Percentiles rank a stretch among this genome's conserved stretches.
phyloP scores from a whole-genome alignment of 2,888 invertebrate genomes.

The Germaria angustata region DNA sequence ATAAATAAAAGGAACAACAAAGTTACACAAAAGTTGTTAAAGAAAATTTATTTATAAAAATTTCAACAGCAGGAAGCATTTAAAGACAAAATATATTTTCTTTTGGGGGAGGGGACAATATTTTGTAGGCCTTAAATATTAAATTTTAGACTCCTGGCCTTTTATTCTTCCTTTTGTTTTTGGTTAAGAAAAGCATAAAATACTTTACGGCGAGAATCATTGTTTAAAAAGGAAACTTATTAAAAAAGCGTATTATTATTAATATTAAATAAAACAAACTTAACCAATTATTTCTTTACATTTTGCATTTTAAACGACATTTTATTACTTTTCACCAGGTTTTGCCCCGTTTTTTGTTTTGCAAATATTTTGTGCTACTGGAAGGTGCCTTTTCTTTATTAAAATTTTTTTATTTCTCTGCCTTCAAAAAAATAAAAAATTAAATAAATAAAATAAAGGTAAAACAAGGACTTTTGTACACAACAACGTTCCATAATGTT shows the following conservation, averaged over 20 bases:
- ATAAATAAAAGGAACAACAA: background rate
- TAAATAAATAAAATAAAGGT: conserved; percentile 10
- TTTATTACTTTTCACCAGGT: conserved; percentile 16
- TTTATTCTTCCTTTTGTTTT: background rate
- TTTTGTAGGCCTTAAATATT: background rate
- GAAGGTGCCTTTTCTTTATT: conserved; percentile 28
- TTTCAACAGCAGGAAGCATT: background rate
- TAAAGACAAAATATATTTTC: background rate
- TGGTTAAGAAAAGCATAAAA: background rate
- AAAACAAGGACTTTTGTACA: background rate
- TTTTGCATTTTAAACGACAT: background rate
- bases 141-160: background rate
- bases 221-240: background rate
- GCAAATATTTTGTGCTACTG: background rate
- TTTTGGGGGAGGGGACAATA: no score
- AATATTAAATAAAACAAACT: conserved; percentile 35
- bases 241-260: background rate
- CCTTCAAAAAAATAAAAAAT: background rate
- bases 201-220: background rate
- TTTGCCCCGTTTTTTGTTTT: background rate
- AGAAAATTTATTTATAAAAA: conserved; percentile 22
- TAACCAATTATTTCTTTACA: background rate
- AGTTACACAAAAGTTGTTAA: conserved; percentile 31
- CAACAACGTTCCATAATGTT: background rate
- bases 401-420: background rate